A percentile compares a stretch with the other conserved stretches of the same genome.
Evolutionary conservation across 1,140 invertebrate species (phyloP).

Genomic region (Phocides pigmalion): DNA sequence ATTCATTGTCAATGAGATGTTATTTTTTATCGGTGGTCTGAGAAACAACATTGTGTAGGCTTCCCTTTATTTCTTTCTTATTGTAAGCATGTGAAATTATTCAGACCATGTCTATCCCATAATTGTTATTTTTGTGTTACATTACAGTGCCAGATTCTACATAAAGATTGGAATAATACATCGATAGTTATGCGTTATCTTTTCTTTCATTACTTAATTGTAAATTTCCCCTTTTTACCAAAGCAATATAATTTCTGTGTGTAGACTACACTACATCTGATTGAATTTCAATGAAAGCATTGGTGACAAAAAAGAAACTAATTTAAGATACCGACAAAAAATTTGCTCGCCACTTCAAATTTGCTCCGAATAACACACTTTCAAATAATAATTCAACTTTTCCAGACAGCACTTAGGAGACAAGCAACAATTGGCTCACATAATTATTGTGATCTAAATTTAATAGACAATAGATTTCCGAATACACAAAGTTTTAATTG

Average conservation of each 20-base stretch:
- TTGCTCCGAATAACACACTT: not conserved
- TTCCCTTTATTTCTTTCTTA: constrained; percentile 28
- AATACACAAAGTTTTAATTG: constrained; percentile 24
- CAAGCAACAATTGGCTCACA: not conserved
- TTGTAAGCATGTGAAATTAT: constrained; percentile 34
- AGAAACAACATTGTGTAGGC: constrained; percentile 18
- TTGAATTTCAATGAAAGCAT: not conserved
- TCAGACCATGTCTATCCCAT: constrained; percentile 35
- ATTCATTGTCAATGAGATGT: constrained; percentile 30
- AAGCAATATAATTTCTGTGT: not conserved
- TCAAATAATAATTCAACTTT: not conserved
- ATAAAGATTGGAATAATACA: not conserved
- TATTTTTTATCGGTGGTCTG: constrained; percentile 29
- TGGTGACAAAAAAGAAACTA: not conserved
- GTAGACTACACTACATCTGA: not conserved
- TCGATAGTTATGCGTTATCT: not conserved
- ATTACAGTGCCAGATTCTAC: not conserved
- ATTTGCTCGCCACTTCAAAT: not conserved
- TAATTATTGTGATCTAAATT: not conserved
- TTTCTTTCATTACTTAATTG: not conserved
- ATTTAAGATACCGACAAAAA: not conserved
- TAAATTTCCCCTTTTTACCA: not conserved
- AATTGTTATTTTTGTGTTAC: constrained; percentile 23
- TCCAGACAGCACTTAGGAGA: not conserved
- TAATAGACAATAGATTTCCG: constrained; percentile 2